These are phyloP conservation scores for Callimorpha dominula DNA, from an alignment of 2,888 invertebrate genomes.

Conservation along the genomic window DNA sequence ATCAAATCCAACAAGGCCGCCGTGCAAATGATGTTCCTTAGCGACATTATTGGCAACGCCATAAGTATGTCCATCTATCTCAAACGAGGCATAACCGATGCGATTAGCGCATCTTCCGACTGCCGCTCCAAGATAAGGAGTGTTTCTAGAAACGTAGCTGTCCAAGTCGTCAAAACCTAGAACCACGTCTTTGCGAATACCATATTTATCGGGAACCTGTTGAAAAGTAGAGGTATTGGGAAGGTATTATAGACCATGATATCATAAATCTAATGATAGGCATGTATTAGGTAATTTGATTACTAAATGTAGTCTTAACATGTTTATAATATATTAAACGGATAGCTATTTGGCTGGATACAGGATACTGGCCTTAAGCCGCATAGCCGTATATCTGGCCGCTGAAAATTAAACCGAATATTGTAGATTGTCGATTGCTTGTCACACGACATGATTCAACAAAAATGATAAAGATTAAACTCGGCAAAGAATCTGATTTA, in stretches of 20 bases:
- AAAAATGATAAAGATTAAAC: too few species aligned
- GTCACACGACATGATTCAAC: too few species aligned
- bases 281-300: too few species aligned
- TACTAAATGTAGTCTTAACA: too few species aligned
- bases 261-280: not conserved
- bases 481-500: too few species aligned
- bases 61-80: conserved; percentile 87
- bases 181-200: conserved; percentile 91
- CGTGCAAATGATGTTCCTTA: conserved; percentile 91
- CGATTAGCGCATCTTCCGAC: conserved; percentile 96
- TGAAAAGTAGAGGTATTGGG: not conserved
- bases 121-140: conserved; percentile 94
- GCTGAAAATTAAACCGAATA: too few species aligned
- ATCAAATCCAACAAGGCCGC: conserved; percentile 94
- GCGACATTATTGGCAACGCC: conserved; percentile 90
- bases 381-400: too few species aligned
- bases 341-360: too few species aligned
- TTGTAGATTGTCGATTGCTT: too few species aligned
- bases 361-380: too few species aligned
- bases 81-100: conserved; percentile 89
- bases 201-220: conserved; percentile 90
- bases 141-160: conserved; percentile 80
- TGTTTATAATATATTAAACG: too few species aligned
- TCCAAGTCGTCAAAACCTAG: conserved; percentile 93
- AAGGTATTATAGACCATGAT: not conserved